A percentile compares a stretch with the other conserved stretches of the same genome.
These are phyloP conservation scores for Distichodus sexfasciatus DNA, from an alignment of 2,797 vertebrate species.

Conservation along the genomic window DNA sequence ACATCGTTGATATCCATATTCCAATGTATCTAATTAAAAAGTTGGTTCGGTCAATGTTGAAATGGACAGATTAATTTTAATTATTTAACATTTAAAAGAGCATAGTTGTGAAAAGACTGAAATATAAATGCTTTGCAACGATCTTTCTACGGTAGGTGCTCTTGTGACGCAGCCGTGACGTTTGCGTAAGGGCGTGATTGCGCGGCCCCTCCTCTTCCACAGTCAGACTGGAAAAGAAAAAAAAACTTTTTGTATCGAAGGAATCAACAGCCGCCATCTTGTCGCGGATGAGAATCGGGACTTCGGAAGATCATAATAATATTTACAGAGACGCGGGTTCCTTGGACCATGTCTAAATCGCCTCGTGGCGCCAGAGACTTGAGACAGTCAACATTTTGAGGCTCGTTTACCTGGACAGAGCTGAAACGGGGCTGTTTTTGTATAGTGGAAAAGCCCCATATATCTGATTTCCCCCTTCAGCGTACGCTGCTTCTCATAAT, in stretches of 20 bases:
- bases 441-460: constrained; percentile 73
- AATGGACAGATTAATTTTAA: no score
- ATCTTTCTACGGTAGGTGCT: not conserved
- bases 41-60: no score
- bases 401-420: constrained; percentile 62
- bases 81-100: no score
- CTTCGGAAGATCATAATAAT: constrained; percentile 76
- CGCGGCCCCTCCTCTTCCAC: constrained; percentile 64
- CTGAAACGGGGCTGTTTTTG: constrained; percentile 66
- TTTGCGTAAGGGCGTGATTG: constrained; percentile 73
- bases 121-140: not conserved
- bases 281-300: constrained; percentile 78
- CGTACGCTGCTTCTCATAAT: constrained; percentile 75
- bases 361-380: constrained; percentile 57
- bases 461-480: constrained; percentile 83
- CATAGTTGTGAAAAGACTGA: constrained; percentile 52
- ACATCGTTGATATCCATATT: no score
- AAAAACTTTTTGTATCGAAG: constrained; percentile 86
- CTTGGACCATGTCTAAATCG: constrained; percentile 57
- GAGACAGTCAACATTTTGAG: constrained; percentile 52
- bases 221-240: constrained; percentile 77
- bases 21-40: no score
- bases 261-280: constrained; percentile 99
- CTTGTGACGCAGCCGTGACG: constrained; percentile 14
- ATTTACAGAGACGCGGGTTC: constrained; percentile 66